phyloP scores from a whole-genome alignment of 2,113 vertebrate genomes.

The Empidonax traillii region DNA sequence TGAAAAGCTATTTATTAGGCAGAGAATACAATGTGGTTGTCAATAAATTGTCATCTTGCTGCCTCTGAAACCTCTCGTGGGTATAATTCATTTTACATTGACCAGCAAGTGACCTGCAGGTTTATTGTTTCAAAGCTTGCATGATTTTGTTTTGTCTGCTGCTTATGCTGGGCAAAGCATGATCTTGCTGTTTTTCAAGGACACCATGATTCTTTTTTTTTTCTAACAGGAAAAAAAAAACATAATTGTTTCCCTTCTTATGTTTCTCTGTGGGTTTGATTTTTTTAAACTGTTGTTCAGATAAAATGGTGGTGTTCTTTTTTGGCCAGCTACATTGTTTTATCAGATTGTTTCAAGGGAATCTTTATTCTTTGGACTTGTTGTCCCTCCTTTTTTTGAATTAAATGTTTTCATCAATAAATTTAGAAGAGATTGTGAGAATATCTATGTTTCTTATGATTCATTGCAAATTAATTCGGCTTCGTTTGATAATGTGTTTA shows the following conservation, averaged over 20 bases:
- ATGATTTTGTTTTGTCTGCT: neutral
- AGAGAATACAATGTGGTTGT: neutral
- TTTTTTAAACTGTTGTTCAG: neutral
- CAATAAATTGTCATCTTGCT: constrained; percentile 4
- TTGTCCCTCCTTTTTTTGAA: neutral
- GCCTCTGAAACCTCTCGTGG: neutral
- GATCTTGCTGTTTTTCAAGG: neutral
- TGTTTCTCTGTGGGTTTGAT: neutral
- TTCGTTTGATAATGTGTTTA: neutral
- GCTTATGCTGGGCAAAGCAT: neutral
- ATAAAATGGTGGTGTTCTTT: neutral
- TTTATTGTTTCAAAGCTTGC: neutral
- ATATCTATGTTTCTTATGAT: neutral
- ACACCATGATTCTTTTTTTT: neutral
- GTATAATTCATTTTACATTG: neutral
- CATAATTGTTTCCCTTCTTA: neutral
- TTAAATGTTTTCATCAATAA: neutral
- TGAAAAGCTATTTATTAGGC: neutral
- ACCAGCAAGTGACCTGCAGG: neutral
- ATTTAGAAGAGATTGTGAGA: neutral
- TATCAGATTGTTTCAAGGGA: neutral
- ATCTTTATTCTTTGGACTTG: neutral
- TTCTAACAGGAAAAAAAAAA: neutral
- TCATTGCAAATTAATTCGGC: neutral
- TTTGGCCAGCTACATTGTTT: neutral